Evolutionary conservation across 1,140 invertebrate species (phyloP), one percentile per base, ranked within the genome.

Genomic region (Drosophila kepulauana): DNA sequence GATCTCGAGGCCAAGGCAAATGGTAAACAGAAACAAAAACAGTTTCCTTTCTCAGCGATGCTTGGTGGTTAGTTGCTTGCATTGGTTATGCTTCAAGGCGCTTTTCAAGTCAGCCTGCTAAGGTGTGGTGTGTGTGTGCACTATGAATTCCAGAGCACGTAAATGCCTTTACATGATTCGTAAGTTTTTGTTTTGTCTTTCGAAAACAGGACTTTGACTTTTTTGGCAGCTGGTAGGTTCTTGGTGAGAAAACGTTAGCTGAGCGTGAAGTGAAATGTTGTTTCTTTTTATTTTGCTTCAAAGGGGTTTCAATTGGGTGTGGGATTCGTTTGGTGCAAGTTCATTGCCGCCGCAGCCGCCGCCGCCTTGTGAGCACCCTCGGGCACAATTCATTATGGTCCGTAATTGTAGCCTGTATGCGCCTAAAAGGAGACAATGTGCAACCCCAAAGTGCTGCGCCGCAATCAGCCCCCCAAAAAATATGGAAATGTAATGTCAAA

Each of bases 31-130:
- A 79, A 0, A 25, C 20, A 25, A 25, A 25, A 25, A 65, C 64
- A 43, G 54, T 69, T 78, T 66, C 56, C 72, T 70, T 63, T 58
- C 62, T 70, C 20, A 61, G 68, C 54, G 28, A 3, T 41, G 33
- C 35, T 57, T 46, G 64, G 76, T 69, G 68, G 73, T 30, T 49
- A 62, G 16, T 52, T 67, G 38, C 10, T 52, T 16, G 46, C 54
- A 57, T 69, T 68, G 85, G 86, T 88, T 88, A 41, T 88, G 85
- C 70, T 88, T 85, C 70, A 90, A 82, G 82, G 82, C 84, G 68
- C 77, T 68, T 75, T 61, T 13, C 38, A 66, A 54, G 13, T 33
- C 59, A 43, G 7, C 20, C 6, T 3, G 35, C 33, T 78, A 41
- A 41, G 54, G 54, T 16, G 16, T 13, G 75, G 69, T 33, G 35